Conservation (phyloP, 2,888 invertebrate species). For the Lycaena phlaeas region DNA sequence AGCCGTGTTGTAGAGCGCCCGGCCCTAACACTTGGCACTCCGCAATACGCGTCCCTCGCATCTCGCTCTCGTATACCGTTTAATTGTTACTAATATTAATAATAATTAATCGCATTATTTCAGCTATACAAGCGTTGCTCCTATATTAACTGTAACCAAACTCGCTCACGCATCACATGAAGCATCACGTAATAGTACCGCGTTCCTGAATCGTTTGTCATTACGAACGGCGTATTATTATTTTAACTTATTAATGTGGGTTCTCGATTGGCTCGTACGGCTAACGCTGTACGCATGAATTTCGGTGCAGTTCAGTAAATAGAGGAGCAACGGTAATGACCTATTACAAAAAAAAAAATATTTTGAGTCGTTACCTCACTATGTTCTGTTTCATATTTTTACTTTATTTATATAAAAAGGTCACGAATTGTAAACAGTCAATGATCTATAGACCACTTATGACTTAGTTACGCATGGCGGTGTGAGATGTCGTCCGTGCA, state of each 20-base stretch:
- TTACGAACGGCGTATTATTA: constrained; percentile 10
- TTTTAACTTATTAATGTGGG: too few species aligned
- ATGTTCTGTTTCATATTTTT: constrained; percentile 61
- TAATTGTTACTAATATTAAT: constrained; percentile 29
- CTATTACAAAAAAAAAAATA: constrained; percentile 34
- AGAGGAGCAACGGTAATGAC: constrained; percentile 36
- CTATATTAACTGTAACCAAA: constrained; percentile 54
- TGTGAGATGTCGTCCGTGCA: constrained; percentile 41
- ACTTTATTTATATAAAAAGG: constrained; percentile 52
- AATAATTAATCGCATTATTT: constrained; percentile 27
- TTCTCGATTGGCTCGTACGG: too few species aligned
- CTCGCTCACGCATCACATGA: constrained; percentile 10
- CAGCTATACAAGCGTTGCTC: constrained; percentile 39
- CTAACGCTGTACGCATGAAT: not conserved
- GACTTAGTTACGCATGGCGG: constrained; percentile 52
- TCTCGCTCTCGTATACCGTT: constrained; percentile 34
- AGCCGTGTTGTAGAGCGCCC: constrained; percentile 7
- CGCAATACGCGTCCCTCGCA: constrained; percentile 34
- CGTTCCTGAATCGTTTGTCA: constrained; percentile 11
- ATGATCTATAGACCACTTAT: constrained; percentile 54
- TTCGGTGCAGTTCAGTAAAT: constrained; percentile 42
- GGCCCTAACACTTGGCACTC: constrained; percentile 10
- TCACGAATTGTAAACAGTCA: constrained; percentile 42
- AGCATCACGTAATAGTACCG: constrained; percentile 11
- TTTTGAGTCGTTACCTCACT: constrained; percentile 62